Percentiles rank a stretch among this genome's conserved stretches.
Conservation (phyloP, 2,888 invertebrate genomes). For the Piscicola geometra region DNA sequence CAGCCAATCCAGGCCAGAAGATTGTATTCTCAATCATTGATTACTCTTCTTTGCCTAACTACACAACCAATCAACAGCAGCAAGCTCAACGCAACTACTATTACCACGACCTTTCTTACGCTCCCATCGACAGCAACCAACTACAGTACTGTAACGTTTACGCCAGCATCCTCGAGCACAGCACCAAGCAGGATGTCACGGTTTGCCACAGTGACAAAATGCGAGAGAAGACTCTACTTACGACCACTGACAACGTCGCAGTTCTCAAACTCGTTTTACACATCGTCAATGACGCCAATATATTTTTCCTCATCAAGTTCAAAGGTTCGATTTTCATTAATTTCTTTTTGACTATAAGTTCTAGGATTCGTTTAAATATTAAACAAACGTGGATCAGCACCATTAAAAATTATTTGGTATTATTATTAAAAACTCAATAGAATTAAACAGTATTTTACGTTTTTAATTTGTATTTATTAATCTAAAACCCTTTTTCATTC, state of each 20-base stretch:
- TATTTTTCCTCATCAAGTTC: slow-evolving; percentile 36
- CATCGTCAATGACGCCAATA: slow-evolving; percentile 13
- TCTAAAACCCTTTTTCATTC: too few species aligned
- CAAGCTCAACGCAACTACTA: background rate
- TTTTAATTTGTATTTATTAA: too few species aligned
- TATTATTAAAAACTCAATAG: background rate
- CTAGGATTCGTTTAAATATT: too few species aligned
- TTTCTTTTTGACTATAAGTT: too few species aligned
- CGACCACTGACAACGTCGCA: slow-evolving; percentile 16
- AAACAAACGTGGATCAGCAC: too few species aligned
- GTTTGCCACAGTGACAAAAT: slow-evolving; percentile 27
- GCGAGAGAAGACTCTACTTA: slow-evolving; percentile 14
- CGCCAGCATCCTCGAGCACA: slow-evolving; percentile 22
- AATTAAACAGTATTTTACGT: background rate
- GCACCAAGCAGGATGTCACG: slow-evolving; percentile 14
- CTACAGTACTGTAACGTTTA: slow-evolving; percentile 36
- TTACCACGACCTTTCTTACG: background rate
- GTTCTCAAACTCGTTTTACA: slow-evolving; percentile 17
- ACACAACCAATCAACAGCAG: background rate
- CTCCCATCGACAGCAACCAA: background rate
- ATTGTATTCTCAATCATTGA: slow-evolving; percentile 32
- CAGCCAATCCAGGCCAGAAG: slow-evolving; percentile 30
- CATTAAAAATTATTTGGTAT: too few species aligned
- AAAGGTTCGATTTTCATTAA: slow-evolving; percentile 21
- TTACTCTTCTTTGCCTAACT: slow-evolving; percentile 14